Conservation (phyloP, 2,797 vertebrate species). For the Babyrousa celebensis region DNA sequence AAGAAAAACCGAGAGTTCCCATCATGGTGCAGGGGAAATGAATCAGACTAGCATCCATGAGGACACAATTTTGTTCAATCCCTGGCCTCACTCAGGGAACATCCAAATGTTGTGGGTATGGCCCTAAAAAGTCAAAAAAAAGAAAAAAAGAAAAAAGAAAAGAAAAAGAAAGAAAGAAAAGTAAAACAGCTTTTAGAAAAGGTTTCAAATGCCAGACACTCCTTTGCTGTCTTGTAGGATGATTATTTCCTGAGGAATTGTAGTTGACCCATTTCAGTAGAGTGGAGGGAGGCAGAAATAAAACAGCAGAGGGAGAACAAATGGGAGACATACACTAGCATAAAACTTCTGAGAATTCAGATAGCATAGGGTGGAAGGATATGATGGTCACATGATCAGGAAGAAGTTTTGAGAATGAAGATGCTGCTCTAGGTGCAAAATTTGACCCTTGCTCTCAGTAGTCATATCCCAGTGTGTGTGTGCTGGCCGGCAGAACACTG, state of each 20-base stretch:
- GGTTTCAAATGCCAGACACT: background rate
- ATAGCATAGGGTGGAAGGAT: background rate
- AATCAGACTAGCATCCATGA: no score
- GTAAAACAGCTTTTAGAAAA: constrained; percentile 19
- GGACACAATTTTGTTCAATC: no score
- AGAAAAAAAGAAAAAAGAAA: no score
- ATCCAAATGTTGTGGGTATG: no score
- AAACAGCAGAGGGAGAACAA: background rate
- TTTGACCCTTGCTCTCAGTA: background rate
- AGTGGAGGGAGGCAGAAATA: background rate
- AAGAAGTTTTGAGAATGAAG: background rate
- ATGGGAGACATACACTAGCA: background rate
- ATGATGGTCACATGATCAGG: background rate
- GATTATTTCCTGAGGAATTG: background rate
- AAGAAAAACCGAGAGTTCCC: background rate
- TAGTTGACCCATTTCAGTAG: background rate
- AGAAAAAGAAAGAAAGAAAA: background rate
- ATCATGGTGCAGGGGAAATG: no score
- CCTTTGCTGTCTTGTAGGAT: background rate
- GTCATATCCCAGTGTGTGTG: background rate
- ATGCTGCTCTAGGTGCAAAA: background rate
- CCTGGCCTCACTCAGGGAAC: no score
- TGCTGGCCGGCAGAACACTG: background rate
- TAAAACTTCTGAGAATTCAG: background rate
- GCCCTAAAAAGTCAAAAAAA: no score